phyloP scores from a whole-genome alignment of 2,888 invertebrate species.

The Metallyticus violacea region DNA sequence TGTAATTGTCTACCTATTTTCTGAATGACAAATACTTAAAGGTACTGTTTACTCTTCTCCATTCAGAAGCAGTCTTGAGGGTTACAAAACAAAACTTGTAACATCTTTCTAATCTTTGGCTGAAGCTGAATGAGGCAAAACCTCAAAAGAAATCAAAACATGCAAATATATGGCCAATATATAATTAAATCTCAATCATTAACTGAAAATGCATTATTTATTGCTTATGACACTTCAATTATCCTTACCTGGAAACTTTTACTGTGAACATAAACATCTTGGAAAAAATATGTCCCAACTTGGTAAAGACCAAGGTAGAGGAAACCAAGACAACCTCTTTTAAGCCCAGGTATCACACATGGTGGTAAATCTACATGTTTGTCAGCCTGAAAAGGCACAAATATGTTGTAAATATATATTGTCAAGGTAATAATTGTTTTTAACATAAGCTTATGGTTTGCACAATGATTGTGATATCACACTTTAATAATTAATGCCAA shows the following conservation, averaged over 20 bases:
- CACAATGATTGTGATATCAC: no score
- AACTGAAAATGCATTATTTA: neutral
- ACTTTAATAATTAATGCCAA: no score
- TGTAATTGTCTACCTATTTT: no score
- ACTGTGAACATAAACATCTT: constrained; percentile 68
- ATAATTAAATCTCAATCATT: neutral
- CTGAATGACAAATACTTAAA: no score
- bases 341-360: constrained; percentile 55
- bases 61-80: neutral
- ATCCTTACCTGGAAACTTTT: constrained; percentile 46
- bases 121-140: neutral
- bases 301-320: constrained; percentile 73
- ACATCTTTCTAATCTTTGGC: no score
- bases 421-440: no score
- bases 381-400: neutral
- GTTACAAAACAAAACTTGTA: neutral
- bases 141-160: no score
- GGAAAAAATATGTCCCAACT: constrained; percentile 65
- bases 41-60: neutral
- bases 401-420: no score
- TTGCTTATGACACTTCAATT: neutral
- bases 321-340: constrained; percentile 64
- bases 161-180: neutral
- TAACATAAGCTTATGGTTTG: no score
- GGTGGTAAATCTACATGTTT: constrained; percentile 38